Conservation (phyloP, 2,888 invertebrate species). For the Trichopria drosophilae region DNA sequence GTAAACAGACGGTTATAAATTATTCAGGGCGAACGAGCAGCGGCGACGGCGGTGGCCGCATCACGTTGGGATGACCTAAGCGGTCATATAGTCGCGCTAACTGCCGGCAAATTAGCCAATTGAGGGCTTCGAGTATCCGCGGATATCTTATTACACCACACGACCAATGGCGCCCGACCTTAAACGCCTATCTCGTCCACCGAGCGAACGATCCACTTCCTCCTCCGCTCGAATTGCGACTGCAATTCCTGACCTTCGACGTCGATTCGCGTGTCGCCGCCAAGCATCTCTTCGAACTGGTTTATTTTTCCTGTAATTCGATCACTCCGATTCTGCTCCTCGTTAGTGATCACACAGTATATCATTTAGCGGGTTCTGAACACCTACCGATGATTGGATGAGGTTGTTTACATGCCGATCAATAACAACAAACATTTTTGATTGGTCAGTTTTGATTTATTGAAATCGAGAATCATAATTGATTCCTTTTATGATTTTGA, state of each 20-base stretch:
- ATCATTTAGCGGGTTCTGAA: too few species aligned
- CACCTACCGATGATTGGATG: too few species aligned
- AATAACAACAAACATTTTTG: too few species aligned
- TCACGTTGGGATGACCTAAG: constrained; percentile 56
- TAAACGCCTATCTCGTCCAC: constrained; percentile 41
- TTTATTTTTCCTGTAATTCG: too few species aligned
- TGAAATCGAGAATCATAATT: too few species aligned
- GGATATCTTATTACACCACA: constrained; percentile 59
- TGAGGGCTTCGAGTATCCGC: constrained; percentile 60
- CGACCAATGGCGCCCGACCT: constrained; percentile 50
- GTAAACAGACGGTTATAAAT: constrained; percentile 60
- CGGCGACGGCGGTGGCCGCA: constrained; percentile 30
- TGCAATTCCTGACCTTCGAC: constrained; percentile 22
- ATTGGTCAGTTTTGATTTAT: too few species aligned
- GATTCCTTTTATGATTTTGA: too few species aligned
- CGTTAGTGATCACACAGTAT: too few species aligned
- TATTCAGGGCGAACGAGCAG: constrained; percentile 58
- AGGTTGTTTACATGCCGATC: too few species aligned
- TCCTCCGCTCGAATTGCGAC: constrained; percentile 32
- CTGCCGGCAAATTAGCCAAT: constrained; percentile 59
- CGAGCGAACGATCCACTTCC: constrained; percentile 45
- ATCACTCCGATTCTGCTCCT: too few species aligned
- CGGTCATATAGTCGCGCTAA: constrained; percentile 55
- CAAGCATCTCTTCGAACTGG: too few species aligned
- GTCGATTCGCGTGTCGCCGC: constrained; percentile 28